These are phyloP conservation scores for Palythoa caribaeorum DNA, from an alignment of 92 coral and sea anemone genomes.

Conservation along the genomic window DNA sequence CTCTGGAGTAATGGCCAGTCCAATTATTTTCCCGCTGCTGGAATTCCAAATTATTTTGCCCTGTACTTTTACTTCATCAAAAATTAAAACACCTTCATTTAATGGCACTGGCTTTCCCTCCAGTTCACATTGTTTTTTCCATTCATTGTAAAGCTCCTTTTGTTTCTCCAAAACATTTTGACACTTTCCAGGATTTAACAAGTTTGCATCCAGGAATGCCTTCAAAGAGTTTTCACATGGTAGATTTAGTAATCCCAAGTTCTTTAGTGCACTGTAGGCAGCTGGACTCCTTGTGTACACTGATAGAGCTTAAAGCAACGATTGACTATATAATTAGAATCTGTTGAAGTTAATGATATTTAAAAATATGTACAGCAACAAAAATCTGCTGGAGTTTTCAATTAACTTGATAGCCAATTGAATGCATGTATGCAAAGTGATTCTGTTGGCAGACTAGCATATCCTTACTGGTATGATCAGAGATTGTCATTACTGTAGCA, in stretches of 20 bases:
- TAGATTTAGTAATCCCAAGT: constrained; percentile 42
- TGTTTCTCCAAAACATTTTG: constrained; percentile 41
- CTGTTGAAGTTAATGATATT: neutral
- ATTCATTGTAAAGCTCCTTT: constrained; percentile 24
- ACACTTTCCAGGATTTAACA: constrained; percentile 48
- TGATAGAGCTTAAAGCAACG: constrained; percentile 52
- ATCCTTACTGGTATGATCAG: neutral
- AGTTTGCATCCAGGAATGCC: constrained; percentile 36
- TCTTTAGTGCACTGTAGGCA: constrained; percentile 52
- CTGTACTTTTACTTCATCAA: constrained; percentile 60
- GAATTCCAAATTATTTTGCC: constrained; percentile 59
- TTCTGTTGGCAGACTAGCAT: constrained; percentile 9
- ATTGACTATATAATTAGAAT: constrained; percentile 2
- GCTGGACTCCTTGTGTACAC: constrained; percentile 58
- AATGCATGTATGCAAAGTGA: constrained; percentile 13
- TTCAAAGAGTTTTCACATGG: constrained; percentile 59
- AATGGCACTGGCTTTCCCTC: constrained; percentile 42
- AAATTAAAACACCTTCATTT: constrained; percentile 43
- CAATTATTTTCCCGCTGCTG: constrained; percentile 44
- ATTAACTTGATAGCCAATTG: neutral
- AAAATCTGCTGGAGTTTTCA: constrained; percentile 14
- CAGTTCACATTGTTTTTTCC: constrained; percentile 27
- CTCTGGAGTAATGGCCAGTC: constrained; percentile 47
- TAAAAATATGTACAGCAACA: constrained; percentile 8
- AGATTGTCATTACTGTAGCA: neutral